Evolutionary conservation across 1,140 invertebrate genomes (phyloP), one percentile per base, ranked within the genome.

Genomic region (Parapsyche elsis): DNA sequence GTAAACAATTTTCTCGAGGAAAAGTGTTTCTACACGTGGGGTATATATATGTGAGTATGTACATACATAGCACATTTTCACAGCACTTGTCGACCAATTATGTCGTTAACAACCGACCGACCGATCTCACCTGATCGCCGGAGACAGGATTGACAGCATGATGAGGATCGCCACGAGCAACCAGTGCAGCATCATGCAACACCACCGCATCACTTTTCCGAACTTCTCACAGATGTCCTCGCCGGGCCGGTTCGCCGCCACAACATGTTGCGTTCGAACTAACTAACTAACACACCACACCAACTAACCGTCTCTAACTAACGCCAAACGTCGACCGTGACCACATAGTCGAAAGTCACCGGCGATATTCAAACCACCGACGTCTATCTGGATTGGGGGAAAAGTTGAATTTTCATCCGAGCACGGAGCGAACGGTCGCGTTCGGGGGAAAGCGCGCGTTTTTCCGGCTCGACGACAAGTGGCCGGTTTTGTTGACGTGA

Each of bases 181-280:
- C 57, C 75, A 64, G 38, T 38, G 44, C 57, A 45, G 57, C 75
- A 77, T 77, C 59, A 77, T 77, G 57, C 75, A 26, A 77, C 4
- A 57, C 5, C 57, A 67, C n/a, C 16, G 46, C 23, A 61, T 61
- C 74, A 59, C 49, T 76, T 76, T 61, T 49, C 71, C 0, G 21
- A 23, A 57, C 73, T 59, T 75, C 26, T 38, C 75, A 38, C 59
- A 61, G 49, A 76, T 76, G 57, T 76, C 53, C 49, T 59, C 26
- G 14, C 12, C 14, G 24, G 14, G 16, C 12, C 21, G 19, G 16
- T 77, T 77, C 19, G n/a, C 38, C 45, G 19, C 71, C 71, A 53
- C 71, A 38, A 24, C 21, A 45, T 23, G 24, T 23, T 45, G 30
- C 30, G 7, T 7, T 4, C 30, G 7, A 38, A 38, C 19, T 7